phyloP scores from a whole-genome alignment of 1,140 invertebrate genomes.

The Pachyrhynchus sulphureomaculatus region DNA sequence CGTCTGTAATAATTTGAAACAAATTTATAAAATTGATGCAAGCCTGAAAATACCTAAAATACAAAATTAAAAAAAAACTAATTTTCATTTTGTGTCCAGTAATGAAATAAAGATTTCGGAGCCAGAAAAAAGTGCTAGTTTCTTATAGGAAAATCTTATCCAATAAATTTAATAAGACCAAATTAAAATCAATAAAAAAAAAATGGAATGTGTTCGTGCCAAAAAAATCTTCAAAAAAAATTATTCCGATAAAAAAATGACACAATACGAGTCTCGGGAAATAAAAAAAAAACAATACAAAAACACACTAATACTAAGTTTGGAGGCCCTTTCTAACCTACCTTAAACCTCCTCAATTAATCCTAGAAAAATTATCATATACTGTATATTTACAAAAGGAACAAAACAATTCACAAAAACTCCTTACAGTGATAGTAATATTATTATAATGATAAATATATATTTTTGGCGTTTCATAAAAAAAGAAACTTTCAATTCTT shows the following conservation, averaged over 20 bases:
- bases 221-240: too few relatives aligned
- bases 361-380: slow-evolving; percentile 33
- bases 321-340: slow-evolving; percentile 10
- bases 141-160: too few relatives aligned
- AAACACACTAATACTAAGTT: slow-evolving; percentile 29
- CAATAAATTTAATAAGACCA: too few relatives aligned
- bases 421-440: slow-evolving; percentile 25
- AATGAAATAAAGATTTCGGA: too few relatives aligned
- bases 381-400: slow-evolving; percentile 50
- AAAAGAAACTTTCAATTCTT: slow-evolving; percentile 45
- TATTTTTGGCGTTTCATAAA: slow-evolving; percentile 51
- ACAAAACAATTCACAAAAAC: slow-evolving; percentile 47
- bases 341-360: slow-evolving; percentile 15
- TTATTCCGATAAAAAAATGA: too few relatives aligned
- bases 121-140: too few relatives aligned
- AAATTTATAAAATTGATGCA: too few relatives aligned
- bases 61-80: too few relatives aligned
- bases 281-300: slow-evolving; percentile 27
- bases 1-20: too few relatives aligned
- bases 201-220: not conserved
- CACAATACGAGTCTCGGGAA: slow-evolving; percentile 16
- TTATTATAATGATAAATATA: slow-evolving; percentile 48
- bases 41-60: too few relatives aligned
- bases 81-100: too few relatives aligned
- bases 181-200: too few relatives aligned